A percentile compares a stretch with the other conserved stretches of the same genome.
phyloP scores from a whole-genome alignment of 2,888 invertebrate genomes.

The Gryllus longicercus region DNA sequence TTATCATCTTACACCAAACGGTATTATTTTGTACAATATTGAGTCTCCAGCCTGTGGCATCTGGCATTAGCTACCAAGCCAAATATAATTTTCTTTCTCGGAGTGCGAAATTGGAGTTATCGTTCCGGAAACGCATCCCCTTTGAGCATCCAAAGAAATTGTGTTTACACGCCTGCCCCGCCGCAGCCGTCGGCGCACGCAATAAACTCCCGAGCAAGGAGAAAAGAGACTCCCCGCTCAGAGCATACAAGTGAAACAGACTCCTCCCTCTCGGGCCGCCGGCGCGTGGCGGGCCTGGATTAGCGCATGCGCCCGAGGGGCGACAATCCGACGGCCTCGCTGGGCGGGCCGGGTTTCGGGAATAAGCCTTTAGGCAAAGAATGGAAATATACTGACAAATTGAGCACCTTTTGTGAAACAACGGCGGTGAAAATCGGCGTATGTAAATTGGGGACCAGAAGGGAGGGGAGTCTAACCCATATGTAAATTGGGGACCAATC shows the following conservation, averaged over 20 bases:
- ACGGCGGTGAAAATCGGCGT: too few species aligned
- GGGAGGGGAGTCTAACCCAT: too few species aligned
- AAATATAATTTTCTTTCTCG: not conserved
- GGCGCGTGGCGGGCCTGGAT: not conserved
- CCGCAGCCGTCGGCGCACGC: not conserved
- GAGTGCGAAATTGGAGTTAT: not conserved
- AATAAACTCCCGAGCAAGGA: constrained; percentile 5
- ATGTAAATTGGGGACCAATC: too few species aligned
- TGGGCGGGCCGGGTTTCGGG: too few species aligned
- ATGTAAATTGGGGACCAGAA: too few species aligned
- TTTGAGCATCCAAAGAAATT: constrained; percentile 6
- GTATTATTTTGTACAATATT: too few species aligned
- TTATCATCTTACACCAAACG: too few species aligned
- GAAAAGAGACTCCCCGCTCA: not conserved
- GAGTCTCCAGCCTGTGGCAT: not conserved
- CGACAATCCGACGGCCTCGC: too few species aligned
- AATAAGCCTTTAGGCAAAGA: too few species aligned
- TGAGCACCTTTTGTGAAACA: too few species aligned
- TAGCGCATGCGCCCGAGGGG: too few species aligned
- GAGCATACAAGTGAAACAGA: not conserved
- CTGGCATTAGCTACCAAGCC: not conserved
- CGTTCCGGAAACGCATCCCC: not conserved
- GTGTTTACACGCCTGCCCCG: not conserved
- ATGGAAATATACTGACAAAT: too few species aligned
- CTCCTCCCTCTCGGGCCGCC: not conserved